Conservation (phyloP, 2,797 vertebrate genomes). For the Notoglanidium macrostoma region DNA sequence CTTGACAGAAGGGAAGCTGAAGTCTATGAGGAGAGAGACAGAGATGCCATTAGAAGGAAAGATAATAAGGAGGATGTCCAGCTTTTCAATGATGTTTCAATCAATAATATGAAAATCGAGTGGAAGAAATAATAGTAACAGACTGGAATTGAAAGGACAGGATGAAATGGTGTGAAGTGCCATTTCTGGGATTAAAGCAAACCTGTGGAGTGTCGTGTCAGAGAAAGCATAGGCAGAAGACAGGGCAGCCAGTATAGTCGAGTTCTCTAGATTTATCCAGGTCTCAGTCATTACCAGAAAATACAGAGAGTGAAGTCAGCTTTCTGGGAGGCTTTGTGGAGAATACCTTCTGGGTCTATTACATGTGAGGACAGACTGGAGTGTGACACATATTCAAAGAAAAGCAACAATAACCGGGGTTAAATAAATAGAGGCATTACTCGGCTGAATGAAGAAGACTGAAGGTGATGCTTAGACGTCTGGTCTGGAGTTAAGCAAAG, state of each 20-base stretch:
- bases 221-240: not conserved
- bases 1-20: not conserved
- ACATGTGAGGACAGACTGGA: not conserved
- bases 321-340: not conserved
- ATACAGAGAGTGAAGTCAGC: not conserved
- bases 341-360: not conserved
- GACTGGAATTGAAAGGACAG: not conserved
- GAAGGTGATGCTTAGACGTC: not conserved
- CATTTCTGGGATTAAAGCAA: not conserved
- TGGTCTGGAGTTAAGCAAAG: not conserved
- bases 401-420: not conserved
- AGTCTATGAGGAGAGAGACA: not conserved
- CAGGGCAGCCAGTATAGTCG: not conserved
- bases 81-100: not conserved
- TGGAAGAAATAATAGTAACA: not conserved
- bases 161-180: not conserved
- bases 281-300: not conserved
- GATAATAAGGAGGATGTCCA: not conserved
- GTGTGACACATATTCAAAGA: not conserved
- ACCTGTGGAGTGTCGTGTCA: not conserved
- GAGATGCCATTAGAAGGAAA: not conserved
- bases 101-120: not conserved
- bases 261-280: not conserved
- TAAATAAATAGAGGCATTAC: not conserved
- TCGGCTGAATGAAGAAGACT: not conserved